A percentile compares a stretch with the other conserved stretches of the same genome.
phyloP scores from a whole-genome alignment of 2,113 vertebrate genomes.

The Desmodus rotundus region DNA sequence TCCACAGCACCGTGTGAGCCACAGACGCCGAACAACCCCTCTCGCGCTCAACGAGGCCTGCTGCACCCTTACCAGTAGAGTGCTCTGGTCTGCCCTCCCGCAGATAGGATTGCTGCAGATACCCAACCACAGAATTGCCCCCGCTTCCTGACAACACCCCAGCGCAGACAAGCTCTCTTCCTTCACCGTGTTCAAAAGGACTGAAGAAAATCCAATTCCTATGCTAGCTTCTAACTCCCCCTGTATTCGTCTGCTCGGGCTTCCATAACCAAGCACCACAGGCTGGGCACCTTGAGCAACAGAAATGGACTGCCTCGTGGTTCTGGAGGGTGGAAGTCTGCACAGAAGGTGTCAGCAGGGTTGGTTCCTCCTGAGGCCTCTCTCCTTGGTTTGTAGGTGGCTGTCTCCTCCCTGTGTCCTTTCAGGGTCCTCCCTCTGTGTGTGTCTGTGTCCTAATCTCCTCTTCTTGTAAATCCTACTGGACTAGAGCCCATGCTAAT shows the following conservation, averaged over 20 bases:
- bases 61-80: not conserved
- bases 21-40: rapidly evolving
- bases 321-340: no score
- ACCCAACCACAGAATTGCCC: not conserved
- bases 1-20: no score
- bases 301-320: not conserved
- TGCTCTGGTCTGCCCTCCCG: no score
- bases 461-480: not conserved
- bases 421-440: not conserved
- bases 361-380: no score
- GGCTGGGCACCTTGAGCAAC: not conserved
- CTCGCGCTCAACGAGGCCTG: rapidly evolving
- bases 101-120: not conserved
- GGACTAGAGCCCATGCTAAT: rapidly evolving
- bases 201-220: not conserved
- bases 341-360: rapidly evolving
- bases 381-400: not conserved
- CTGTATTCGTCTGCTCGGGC: no score
- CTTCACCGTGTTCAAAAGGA: not conserved
- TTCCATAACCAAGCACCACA: not conserved
- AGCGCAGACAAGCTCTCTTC: not conserved
- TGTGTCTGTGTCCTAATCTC: not conserved
- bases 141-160: not conserved
- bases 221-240: rapidly evolving
- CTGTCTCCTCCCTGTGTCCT: not conserved